Conservation (phyloP, 2,888 invertebrate species). For the Lepas anatifera region DNA sequence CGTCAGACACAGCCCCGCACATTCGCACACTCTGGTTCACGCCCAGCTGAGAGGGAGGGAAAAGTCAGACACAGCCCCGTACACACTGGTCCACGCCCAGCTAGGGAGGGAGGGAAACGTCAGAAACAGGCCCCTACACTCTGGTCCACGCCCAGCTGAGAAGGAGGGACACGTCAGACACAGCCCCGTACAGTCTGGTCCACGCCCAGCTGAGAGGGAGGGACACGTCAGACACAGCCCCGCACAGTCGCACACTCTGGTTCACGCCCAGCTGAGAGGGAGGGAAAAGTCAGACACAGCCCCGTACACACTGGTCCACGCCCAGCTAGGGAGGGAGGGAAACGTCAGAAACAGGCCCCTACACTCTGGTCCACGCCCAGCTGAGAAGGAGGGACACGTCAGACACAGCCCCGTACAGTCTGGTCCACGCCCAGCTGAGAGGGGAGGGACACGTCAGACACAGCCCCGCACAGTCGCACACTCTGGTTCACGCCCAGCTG, state of each 20-base stretch:
- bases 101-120: slow-evolving; percentile 36
- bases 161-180: slow-evolving; percentile 26
- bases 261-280: slow-evolving; percentile 63
- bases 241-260: slow-evolving; percentile 56
- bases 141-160: slow-evolving; percentile 69
- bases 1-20: slow-evolving; percentile 30
- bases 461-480: slow-evolving; percentile 49
- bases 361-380: slow-evolving; percentile 70
- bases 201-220: slow-evolving; percentile 44
- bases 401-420: slow-evolving; percentile 43
- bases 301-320: slow-evolving; percentile 60
- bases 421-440: slow-evolving; percentile 58
- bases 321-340: slow-evolving; percentile 49
- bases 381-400: slow-evolving; percentile 41
- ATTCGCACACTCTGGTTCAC: slow-evolving; percentile 65
- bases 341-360: slow-evolving; percentile 40
- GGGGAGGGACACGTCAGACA: slow-evolving; percentile 4
- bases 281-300: slow-evolving; percentile 34
- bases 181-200: slow-evolving; percentile 55
- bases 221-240: slow-evolving; percentile 35
- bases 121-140: slow-evolving; percentile 47
- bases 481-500: slow-evolving; percentile 75
- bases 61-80: slow-evolving; percentile 40
- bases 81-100: slow-evolving; percentile 70
- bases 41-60: slow-evolving; percentile 49